Base-by-base conservation (phyloP, 2,113 vertebrate species). In the Meleagris gallopavo region DNA sequence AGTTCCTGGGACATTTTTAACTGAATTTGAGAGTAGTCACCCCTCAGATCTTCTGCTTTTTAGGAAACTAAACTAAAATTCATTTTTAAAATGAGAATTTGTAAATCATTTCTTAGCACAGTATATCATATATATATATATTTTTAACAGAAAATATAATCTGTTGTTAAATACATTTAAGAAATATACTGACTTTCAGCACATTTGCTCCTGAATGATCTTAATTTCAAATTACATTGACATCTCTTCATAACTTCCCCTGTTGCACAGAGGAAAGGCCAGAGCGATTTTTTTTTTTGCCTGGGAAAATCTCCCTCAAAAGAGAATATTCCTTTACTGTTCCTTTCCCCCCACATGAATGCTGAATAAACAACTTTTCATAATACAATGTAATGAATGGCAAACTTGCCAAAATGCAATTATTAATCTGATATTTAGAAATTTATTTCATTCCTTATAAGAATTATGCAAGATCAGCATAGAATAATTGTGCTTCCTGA, bases 351-450 rank as follows among this genome's bases (percentile, higher is more conserved):
- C 40, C 22, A 11, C 30, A 36, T 22, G 9, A 60, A 52, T 93
- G 84, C 58, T 96, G 90, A 97, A 92, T 91, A 93, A 97, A 96
- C 40, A 94, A 32, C 19, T 96, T 92, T 93, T 91, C 36, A 34
- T 91, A 83, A 95, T 91, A 46, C 40, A 89, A 78, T 25, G 21
- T 80, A 93, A 76, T 36, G 13, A 93, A 95, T 73, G 78, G 27
- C 43, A 95, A 88, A 82, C 70, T 91, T 96, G 61, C 71, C 83
- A 92, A 92, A 92, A 86, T 94, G 45, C 77, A 95, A 70, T 94
- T 96, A 97, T 94, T 97, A 95, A 94, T 95, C 50, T 97, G 87
- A 96, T 97, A 95, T 92, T 97, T 82, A 96, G 57, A 60, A 90
- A 83, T 95, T 97, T 97, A 93, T 95, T 97, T 93, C 24, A 74